Evolutionary conservation across 2,797 vertebrate species (phyloP).

Genomic region (Karalla daura): DNA sequence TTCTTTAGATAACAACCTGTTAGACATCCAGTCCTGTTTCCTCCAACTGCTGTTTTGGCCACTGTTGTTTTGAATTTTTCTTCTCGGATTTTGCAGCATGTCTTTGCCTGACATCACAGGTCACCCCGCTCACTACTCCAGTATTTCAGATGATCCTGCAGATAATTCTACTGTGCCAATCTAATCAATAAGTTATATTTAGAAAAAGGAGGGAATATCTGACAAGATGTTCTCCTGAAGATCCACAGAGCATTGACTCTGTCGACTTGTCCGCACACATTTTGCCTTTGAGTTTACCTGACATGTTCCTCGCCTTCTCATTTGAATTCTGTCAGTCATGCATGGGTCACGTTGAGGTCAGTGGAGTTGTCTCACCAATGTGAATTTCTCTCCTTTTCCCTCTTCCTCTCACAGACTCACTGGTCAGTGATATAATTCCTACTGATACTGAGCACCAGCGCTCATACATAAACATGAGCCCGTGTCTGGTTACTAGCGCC

Average conservation of each 20-base stretch:
- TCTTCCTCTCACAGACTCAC: conserved; percentile 29
- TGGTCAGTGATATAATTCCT: conserved; percentile 54
- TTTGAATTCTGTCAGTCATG: conserved; percentile 51
- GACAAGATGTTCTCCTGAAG: conserved; percentile 41
- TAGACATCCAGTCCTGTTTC: conserved; percentile 7
- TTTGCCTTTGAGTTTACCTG: conserved; percentile 45
- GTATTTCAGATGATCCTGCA: conserved; percentile 47
- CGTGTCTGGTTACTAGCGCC: conserved; percentile 27
- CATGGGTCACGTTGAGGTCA: conserved; percentile 37
- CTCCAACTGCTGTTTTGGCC: neutral
- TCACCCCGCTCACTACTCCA: conserved; percentile 51
- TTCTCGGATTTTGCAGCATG: conserved; percentile 17
- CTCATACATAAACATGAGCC: conserved; percentile 66
- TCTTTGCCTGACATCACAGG: conserved; percentile 66
- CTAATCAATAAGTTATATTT: conserved; percentile 66
- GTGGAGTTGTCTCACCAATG: conserved; percentile 28
- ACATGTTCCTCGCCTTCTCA: conserved; percentile 44
- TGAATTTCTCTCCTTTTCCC: conserved; percentile 40
- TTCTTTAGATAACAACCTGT: neutral
- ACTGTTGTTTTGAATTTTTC: conserved; percentile 7
- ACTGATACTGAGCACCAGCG: conserved; percentile 31
- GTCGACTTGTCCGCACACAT: conserved; percentile 28
- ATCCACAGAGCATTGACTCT: conserved; percentile 32
- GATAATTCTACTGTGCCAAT: conserved; percentile 53
- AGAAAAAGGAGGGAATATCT: conserved; percentile 42